These are phyloP conservation scores for Babylonia areolata DNA, from an alignment of 1,140 invertebrate genomes.

Conservation along the genomic window DNA sequence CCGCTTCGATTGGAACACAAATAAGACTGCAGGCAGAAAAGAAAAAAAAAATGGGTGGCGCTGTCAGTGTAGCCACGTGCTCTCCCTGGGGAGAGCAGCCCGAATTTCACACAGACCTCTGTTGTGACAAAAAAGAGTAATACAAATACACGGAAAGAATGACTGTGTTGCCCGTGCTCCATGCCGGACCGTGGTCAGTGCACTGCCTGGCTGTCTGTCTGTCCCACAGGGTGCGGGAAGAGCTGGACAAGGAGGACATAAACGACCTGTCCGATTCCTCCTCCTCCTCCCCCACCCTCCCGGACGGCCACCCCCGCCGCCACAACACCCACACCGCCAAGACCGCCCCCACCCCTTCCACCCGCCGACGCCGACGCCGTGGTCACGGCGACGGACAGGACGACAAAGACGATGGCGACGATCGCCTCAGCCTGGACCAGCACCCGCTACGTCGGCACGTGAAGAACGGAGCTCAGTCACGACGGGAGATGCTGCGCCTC, in stretches of 20 bases:
- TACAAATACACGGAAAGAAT: too few relatives aligned
- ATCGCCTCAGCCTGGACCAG: not conserved
- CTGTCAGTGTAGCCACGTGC: too few relatives aligned
- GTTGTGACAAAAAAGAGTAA: too few relatives aligned
- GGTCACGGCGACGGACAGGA: not conserved
- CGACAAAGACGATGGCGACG: constrained; percentile 17
- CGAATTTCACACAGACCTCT: too few relatives aligned
- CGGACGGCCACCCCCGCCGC: not conserved
- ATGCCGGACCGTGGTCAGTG: too few relatives aligned
- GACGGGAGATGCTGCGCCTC: constrained; percentile 3
- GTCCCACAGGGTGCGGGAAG: not conserved
- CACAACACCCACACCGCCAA: constrained; percentile 25
- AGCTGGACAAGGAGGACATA: not conserved
- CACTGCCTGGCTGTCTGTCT: too few relatives aligned
- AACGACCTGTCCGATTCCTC: not conserved
- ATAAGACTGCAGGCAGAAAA: too few relatives aligned
- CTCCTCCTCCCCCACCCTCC: not conserved
- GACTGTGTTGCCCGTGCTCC: too few relatives aligned
- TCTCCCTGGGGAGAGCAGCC: too few relatives aligned
- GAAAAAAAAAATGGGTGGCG: too few relatives aligned
- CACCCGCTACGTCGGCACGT: not conserved
- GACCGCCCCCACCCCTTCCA: not conserved
- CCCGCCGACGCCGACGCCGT: not conserved
- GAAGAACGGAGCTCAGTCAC: not conserved
- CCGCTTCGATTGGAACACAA: too few relatives aligned